A percentile compares a stretch with the other conserved stretches of the same genome.
Conservation (phyloP, 1,140 invertebrate species). For the Pseudoatta argentina region DNA sequence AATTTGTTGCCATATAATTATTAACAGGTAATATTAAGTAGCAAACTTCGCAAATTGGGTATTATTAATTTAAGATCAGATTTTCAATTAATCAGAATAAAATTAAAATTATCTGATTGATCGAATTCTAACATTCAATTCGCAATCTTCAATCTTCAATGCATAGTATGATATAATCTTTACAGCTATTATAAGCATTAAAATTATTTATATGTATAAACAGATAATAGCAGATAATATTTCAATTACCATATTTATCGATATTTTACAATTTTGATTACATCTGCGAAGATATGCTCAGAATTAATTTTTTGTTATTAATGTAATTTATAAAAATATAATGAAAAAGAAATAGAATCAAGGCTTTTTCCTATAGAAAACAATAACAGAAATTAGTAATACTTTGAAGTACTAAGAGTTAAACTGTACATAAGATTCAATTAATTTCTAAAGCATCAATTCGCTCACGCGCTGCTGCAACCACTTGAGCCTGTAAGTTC, state of each 20-base stretch:
- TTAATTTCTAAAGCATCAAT: conserved; percentile 37
- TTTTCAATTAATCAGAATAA: no score
- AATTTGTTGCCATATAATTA: neutral
- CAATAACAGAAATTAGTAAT: neutral
- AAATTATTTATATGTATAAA: neutral
- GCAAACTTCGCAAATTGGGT: no score
- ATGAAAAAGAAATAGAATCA: neutral
- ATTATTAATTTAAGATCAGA: no score
- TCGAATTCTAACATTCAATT: no score
- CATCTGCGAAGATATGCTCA: neutral
- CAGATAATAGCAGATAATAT: neutral
- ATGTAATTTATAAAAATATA: neutral
- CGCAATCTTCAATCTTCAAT: no score
- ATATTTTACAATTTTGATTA: neutral
- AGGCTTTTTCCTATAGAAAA: neutral
- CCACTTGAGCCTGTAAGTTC: conserved; percentile 33
- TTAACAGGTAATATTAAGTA: neutral
- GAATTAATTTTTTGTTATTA: neutral
- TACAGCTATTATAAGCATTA: neutral
- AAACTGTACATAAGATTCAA: neutral
- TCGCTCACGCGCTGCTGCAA: conserved; percentile 11
- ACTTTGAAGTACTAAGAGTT: neutral
- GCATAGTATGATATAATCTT: neutral
- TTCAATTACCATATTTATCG: neutral
- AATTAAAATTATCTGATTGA: no score